These are phyloP conservation scores for Scomber japonicus DNA, from an alignment of 2,113 vertebrate species.

Conservation along the genomic window DNA sequence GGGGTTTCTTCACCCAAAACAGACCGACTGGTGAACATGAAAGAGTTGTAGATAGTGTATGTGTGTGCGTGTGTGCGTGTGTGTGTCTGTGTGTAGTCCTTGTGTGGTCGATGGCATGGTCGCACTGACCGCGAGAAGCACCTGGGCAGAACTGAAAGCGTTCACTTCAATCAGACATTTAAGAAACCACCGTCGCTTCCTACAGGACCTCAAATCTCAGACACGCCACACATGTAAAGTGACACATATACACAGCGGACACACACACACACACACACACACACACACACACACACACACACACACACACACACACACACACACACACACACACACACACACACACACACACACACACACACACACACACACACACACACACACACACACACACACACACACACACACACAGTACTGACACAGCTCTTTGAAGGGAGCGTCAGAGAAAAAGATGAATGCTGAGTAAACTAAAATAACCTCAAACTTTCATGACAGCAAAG, in stretches of 20 bases:
- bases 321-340: not conserved
- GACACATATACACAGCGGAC: not conserved
- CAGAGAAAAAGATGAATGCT: not conserved
- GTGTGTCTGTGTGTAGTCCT: not conserved
- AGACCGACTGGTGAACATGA: too few species aligned
- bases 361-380: not conserved
- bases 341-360: not conserved
- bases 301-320: too few species aligned
- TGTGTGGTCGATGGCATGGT: not conserved
- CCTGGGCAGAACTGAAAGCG: slow-evolving; percentile 27
- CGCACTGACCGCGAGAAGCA: slow-evolving; percentile 37
- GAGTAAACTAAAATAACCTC: not conserved
- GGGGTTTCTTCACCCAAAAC: not conserved
- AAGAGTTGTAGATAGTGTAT: too few species aligned
- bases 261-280: not conserved
- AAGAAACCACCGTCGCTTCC: slow-evolving; percentile 43
- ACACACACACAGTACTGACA: not conserved
- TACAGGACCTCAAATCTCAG: slow-evolving; percentile 19
- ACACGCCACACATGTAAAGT: not conserved
- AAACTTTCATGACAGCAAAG: not conserved
- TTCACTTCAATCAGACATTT: slow-evolving; percentile 5
- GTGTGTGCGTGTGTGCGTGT: not conserved
- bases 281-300: slow-evolving; percentile 2
- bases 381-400: not conserved
- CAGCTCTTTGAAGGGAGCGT: too few species aligned